phyloP scores from a whole-genome alignment of 2,888 invertebrate genomes.

The Eupithecia vulgata region DNA sequence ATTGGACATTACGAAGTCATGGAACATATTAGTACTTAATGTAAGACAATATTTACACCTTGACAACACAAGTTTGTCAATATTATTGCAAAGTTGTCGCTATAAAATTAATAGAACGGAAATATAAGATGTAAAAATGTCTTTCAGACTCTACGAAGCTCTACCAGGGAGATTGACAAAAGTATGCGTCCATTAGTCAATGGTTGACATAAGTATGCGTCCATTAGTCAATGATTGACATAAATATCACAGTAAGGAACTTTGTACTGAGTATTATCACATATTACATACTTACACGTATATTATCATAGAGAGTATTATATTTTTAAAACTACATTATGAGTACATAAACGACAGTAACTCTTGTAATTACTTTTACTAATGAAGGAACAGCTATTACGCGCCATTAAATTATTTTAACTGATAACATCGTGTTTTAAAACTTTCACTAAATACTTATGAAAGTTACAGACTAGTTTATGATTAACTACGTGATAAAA shows the following conservation, averaged over 20 bases:
- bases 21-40: neutral
- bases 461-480: neutral
- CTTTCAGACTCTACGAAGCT: neutral
- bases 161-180: neutral
- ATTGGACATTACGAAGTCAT: neutral
- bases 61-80: neutral
- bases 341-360: neutral
- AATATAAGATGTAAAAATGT: neutral
- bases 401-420: neutral
- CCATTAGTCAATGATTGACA: conserved; percentile 4
- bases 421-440: neutral
- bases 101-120: neutral
- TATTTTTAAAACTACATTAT: neutral
- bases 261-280: conserved; percentile 54
- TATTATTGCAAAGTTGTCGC: neutral
- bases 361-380: neutral
- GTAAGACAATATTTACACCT: neutral
- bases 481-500: neutral
- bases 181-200: neutral
- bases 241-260: conserved; percentile 46
- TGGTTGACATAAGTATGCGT: neutral
- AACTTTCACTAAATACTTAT: neutral
- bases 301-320: neutral
- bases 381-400: conserved; percentile 1
- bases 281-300: conserved; percentile 5